Evolutionary conservation across 37 sponge, comb jelly and placozoan species (phyloP), one percentile per base, ranked within the genome.

Genomic region (Hormiphora californensis): DNA sequence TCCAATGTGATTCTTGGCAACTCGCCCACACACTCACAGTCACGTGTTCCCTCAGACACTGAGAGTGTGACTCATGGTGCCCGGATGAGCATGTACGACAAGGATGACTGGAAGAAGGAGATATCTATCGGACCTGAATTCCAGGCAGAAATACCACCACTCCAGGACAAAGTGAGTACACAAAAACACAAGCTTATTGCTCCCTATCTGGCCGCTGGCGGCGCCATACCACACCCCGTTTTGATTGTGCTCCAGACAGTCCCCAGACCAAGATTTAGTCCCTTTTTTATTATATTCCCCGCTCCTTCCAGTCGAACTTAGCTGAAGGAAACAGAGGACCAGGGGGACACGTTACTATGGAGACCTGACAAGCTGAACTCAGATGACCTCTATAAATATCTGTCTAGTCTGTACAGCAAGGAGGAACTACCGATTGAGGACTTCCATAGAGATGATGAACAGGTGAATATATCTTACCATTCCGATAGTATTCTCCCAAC

Each of bases 71-170:
- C 40, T 1, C 41, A 43, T 1, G 35, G 38, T 1, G 17, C 28
- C 19, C 81, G 81, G n/a, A 73, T 73, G 81, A 73, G 81, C 43
- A 73, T 73, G 81, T 73, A 43, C 81, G 81, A 73, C 25, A 73
- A 73, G 23, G 81, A 73, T 33, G 81, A 73, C 35, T 73, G 81
- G 81, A 73, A 73, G 23, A 73, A 73, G 43, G 81, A 73, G 1
- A 73, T 73, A n/a, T 73, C 36, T 23, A 46, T 73, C 0, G 81
- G 81, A 43, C 81, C 81, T 5, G 81, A 73, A 30, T 73, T 25
- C 38, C 81, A 73, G 23, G 81, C 81, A 1, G 81, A 32, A 4
- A 73, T 73, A 73, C 81, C 81, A 39, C 4, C 81, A 73, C 81
- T 73, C 3, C 22, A 43, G 9, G 46, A 73, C 41, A 73, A 73